Evolutionary conservation across 2,113 vertebrate species (phyloP), one percentile per base, ranked within the genome.

Genomic region (Labeo rohita): DNA sequence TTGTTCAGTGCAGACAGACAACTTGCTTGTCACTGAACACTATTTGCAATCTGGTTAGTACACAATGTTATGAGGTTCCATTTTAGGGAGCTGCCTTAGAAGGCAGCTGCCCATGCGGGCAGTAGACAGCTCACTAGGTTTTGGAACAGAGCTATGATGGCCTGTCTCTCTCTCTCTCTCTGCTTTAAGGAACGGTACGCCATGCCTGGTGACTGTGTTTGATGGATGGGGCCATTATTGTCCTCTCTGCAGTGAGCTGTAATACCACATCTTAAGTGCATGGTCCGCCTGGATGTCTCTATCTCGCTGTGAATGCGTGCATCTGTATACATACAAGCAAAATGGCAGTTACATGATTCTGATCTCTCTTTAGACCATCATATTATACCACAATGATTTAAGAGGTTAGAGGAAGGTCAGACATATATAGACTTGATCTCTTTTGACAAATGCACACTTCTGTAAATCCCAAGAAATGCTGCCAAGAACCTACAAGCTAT

Each of bases 191-290:
- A 52, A 39, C 56, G 76, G 15, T 56, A 50, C 2, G 28, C 28
- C 50, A 78, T 78, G 74, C 75, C 50, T 77, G 56, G 86, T 84
- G 88, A 90, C 88, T 84, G 23, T 90, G 81, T 84, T 89, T 93
- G 92, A 94, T 92, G 88, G 91, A 94, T 93, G 92, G 91, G 89
- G 86, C 91, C 91, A 93, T 94, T 95, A 93, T 86, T 87, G 83
- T 80, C 87, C 92, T 91, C 87, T 90, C 90, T 88, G 89, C 90
- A 90, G 90, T 92, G 87, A 89, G 85, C 89, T 89, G 89, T 90
- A 88, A 91, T 92, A 85, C 87, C 88, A 83, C 86, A 74, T 90
- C 85, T 88, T 83, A 88, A 92, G 91, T 88, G 87, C 87, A 86
- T 56, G 86, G 47, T 23, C n/a, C 23, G 34, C 49, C 70, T 80